phyloP scores from a whole-genome alignment of 2,888 invertebrate genomes.

The Polydrusus cervinus region DNA sequence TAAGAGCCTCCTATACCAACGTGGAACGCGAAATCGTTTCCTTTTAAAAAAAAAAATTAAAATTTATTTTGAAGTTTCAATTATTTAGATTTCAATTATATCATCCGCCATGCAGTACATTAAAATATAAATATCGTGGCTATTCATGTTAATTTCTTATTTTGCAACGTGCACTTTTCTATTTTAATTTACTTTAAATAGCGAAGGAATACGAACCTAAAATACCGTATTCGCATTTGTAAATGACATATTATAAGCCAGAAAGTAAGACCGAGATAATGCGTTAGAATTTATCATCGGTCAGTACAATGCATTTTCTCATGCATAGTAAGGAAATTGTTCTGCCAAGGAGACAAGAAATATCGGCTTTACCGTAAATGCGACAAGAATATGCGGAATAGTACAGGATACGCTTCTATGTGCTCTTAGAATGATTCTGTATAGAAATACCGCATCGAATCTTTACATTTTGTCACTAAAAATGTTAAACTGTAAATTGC shows the following conservation, averaged over 20 bases:
- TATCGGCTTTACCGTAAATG: constrained; percentile 48
- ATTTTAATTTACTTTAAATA: constrained; percentile 39
- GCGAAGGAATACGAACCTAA: constrained; percentile 17
- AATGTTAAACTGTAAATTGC: neutral
- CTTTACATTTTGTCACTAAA: constrained; percentile 14
- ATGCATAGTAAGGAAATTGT: constrained; percentile 53
- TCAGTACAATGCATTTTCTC: constrained; percentile 53
- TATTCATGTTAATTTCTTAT: too few relatives aligned
- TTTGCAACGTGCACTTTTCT: too few relatives aligned
- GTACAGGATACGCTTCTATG: constrained; percentile 39
- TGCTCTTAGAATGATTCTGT: constrained; percentile 39
- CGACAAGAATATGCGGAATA: constrained; percentile 52
- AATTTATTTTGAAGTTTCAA: too few relatives aligned
- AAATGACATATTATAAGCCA: constrained; percentile 33
- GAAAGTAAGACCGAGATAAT: constrained; percentile 51
- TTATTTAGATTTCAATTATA: too few relatives aligned
- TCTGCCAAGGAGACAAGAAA: constrained; percentile 48
- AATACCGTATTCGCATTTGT: constrained; percentile 40
- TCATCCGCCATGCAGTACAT: too few relatives aligned
- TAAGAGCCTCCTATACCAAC: too few relatives aligned
- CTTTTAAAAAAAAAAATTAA: too few relatives aligned
- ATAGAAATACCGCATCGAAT: constrained; percentile 28
- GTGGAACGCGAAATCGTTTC: too few relatives aligned
- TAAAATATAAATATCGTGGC: too few relatives aligned
- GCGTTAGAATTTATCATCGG: constrained; percentile 46